Evolutionary conservation across 2,113 vertebrate genomes (phyloP), one percentile per base, ranked within the genome.

Genomic region (Thalassarche chlororhynchos): DNA sequence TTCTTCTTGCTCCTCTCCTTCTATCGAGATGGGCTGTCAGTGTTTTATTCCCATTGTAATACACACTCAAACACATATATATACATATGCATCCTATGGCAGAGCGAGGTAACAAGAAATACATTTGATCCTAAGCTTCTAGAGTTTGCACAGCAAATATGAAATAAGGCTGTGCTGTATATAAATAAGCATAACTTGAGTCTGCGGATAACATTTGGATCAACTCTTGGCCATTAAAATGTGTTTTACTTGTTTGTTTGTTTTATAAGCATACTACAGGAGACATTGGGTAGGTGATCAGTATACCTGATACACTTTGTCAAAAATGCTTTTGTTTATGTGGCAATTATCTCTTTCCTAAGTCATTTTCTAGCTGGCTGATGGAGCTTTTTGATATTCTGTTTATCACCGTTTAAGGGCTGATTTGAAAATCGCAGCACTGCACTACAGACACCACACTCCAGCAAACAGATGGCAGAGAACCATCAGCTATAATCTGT

Each of bases 1-100:
- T 97, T 96, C 66, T 93, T 96, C 87, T 91, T 80, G 18, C 86
- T 91, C 58, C 58, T 87, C 32, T 88, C 49, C 58, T 85, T 70
- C 95, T 87, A 88, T 23, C 5, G 19, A 90, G 84, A 77, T 88
- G 77, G 36, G 42, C 72, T 95, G 64, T 68, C 71, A 66, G 51
- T 12, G 16, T 31, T 95, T 78, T 31, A 34, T 20, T 92, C 42
- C 4, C 25, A 5, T 17, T 17, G 28, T 55, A 51, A 46, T 15
- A 47, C 6, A 29, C 4, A 19, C 38, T 72, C 46, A 42, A 58
- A 66, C 8, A 17, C 40, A 29, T 49, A 23, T 3, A 38, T 12
- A 12, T 44, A 16, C 0, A 0, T 31, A 28, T 10, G 32, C 38
- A 51, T 76, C 28, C 51, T 47, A 25, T 5, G 40, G 69, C 52